These are phyloP conservation scores for Troglohyphantes excavatus DNA, from an alignment of 2,888 invertebrate genomes.

Conservation along the genomic window DNA sequence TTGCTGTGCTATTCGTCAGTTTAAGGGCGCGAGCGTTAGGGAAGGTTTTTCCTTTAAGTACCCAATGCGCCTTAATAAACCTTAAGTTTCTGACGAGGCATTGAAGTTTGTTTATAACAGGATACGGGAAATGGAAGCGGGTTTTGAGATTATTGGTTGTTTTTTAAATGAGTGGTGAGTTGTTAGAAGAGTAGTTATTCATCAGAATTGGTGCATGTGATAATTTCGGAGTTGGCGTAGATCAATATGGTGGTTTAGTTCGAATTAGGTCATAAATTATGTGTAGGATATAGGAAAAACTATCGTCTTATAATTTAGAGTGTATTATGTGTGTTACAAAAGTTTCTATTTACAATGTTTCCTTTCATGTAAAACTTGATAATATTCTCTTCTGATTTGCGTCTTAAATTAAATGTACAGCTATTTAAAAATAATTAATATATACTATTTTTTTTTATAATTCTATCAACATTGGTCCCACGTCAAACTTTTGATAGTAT, in stretches of 20 bases:
- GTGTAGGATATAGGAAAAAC: too few relatives aligned
- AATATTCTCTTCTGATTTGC: too few relatives aligned
- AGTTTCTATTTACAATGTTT: too few relatives aligned
- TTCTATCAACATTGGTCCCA: too few relatives aligned
- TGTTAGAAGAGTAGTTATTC: neutral
- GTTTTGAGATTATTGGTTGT: conserved; percentile 27
- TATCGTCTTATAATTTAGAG: too few relatives aligned
- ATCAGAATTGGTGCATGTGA: neutral
- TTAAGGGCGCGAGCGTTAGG: conserved; percentile 2
- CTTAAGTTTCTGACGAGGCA: conserved; percentile 23
- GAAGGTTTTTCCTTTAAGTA: conserved; percentile 53
- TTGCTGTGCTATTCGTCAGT: conserved; percentile 13
- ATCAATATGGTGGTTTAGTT: neutral
- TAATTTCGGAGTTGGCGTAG: neutral
- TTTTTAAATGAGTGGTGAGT: neutral
- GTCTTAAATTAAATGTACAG: too few relatives aligned
- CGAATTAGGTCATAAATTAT: neutral
- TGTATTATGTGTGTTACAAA: too few relatives aligned
- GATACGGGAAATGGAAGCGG: neutral
- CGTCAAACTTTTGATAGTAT: too few relatives aligned
- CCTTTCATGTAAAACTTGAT: too few relatives aligned
- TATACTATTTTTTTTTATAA: too few relatives aligned
- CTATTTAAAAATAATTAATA: too few relatives aligned
- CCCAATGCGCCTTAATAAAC: conserved; percentile 52
- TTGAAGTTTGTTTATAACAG: conserved; percentile 39